A percentile compares a stretch with the other conserved stretches of the same genome.
These are phyloP conservation scores for Lepeophtheirus salmonis DNA, from an alignment of 1,140 invertebrate species.

Conservation along the genomic window DNA sequence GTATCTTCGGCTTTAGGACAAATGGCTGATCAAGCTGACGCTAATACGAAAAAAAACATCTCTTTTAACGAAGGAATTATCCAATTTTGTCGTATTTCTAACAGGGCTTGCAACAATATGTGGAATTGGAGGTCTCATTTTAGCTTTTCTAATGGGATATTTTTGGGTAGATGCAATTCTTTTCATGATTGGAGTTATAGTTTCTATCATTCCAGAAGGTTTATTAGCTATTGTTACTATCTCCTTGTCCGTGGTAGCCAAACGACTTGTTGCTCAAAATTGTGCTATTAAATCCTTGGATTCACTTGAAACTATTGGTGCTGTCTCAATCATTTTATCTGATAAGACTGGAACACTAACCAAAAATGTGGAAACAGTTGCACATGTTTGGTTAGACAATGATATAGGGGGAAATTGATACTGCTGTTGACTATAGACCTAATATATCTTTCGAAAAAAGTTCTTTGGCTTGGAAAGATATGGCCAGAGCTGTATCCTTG, in stretches of 20 bases:
- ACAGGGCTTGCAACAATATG: slow-evolving; percentile 22
- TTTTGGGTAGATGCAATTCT: slow-evolving; percentile 20
- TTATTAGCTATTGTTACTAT: slow-evolving; percentile 23
- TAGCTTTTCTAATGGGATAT: slow-evolving; percentile 24
- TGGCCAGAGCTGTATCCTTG: slow-evolving; percentile 23
- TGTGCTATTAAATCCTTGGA: slow-evolving; percentile 28
- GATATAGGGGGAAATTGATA: slow-evolving; percentile 24
- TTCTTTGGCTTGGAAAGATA: slow-evolving; percentile 23
- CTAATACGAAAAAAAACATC: slow-evolving; percentile 20
- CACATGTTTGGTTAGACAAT: slow-evolving; percentile 25
- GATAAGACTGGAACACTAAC: slow-evolving; percentile 29
- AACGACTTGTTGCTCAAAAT: slow-evolving; percentile 27
- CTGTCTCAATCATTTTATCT: slow-evolving; percentile 26
- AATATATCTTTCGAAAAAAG: slow-evolving; percentile 9
- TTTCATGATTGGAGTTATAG: slow-evolving; percentile 21
- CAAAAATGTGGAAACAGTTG: slow-evolving; percentile 26
- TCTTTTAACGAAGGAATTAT: slow-evolving; percentile 23
- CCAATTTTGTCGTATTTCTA: slow-evolving; percentile 24
- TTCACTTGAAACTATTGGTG: slow-evolving; percentile 27
- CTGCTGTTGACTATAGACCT: slow-evolving; percentile 15
- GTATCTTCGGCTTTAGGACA: slow-evolving; percentile 23
- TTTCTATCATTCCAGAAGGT: slow-evolving; percentile 22
- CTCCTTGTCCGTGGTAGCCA: slow-evolving; percentile 25
- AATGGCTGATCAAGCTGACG: slow-evolving; percentile 22
- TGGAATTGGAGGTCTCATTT: slow-evolving; percentile 23